A percentile compares a stretch with the other conserved stretches of the same genome.
Conservation (phyloP, 2,888 invertebrate species). For the Eupithecia inturbata region DNA sequence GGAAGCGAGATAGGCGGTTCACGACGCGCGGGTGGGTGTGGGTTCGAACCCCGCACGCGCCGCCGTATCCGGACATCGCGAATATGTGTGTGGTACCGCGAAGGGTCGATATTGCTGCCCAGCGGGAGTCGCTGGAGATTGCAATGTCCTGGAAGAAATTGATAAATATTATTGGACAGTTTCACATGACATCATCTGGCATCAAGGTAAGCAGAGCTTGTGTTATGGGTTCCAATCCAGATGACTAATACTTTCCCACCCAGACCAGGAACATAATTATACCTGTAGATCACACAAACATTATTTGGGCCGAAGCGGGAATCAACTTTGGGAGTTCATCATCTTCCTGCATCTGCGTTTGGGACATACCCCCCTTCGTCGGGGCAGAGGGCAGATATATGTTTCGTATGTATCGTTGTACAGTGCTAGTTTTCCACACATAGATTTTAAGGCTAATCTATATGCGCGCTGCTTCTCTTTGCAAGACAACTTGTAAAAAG, state of each 20-base stretch:
- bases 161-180: background rate
- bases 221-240: background rate
- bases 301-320: too few species aligned
- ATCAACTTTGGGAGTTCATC: too few species aligned
- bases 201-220: background rate
- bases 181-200: background rate
- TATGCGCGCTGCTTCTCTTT: too few species aligned
- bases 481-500: too few species aligned
- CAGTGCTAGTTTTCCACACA: too few species aligned
- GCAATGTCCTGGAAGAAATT: conserved; percentile 88
- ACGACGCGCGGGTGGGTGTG: conserved; percentile 97
- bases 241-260: background rate
- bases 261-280: background rate
- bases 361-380: too few species aligned
- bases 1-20: conserved; percentile 96
- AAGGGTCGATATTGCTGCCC: conserved; percentile 97
- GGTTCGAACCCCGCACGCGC: conserved; percentile 94
- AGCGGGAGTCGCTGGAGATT: conserved; percentile 96
- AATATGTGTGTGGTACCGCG: conserved; percentile 99
- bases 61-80: conserved; percentile 98
- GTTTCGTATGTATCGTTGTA: too few species aligned
- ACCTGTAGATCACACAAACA: background rate
- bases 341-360: too few species aligned
- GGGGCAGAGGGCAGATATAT: too few species aligned
- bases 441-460: too few species aligned